Evolutionary conservation across 2,888 invertebrate genomes (phyloP), one percentile per base, ranked within the genome.

Genomic region (Capitulum mitella): DNA sequence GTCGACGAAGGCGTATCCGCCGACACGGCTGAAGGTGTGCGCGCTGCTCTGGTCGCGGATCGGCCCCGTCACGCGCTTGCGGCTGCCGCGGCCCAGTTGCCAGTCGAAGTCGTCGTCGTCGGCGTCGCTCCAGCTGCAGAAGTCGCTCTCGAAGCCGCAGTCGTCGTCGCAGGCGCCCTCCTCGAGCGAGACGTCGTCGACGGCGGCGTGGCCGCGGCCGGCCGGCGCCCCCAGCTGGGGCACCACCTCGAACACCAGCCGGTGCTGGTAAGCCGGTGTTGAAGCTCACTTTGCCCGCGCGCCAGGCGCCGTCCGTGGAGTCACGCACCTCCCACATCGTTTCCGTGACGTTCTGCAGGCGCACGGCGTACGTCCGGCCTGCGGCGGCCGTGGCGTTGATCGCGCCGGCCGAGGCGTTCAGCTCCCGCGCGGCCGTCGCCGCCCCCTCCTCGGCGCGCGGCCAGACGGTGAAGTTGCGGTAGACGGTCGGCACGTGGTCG

Each of bases 131-230:
- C 85, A 85, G 26, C 84, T 83, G 79, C 86, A 86, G 40, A 84
- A 81, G 6, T 84, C 84, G 40, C 80, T 82, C 79, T 86, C 86
- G 83, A 86, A 86, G 80, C 84, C 84, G 82, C 86, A 86, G 79
- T 83, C 81, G 61, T 79, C 80, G 82, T 82, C 81, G 40, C 82
- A 86, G 76, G 83, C 82, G 10, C 85, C 85, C 51, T 81, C 80
- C 6, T 78, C 80, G 16, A 84, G 81, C 1, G 78, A 77, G 58
- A 86, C 83, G 79, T 86, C 85, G 82, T 86, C 86, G 43, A 86
- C 79, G 43, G 85, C 85, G 22, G 85, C 85, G 77, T 84, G 85
- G 16, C 85, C 85, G 34, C 82, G 81, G 78, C 81, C 74, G 1
- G 64, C 79, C 1, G 78, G 58, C 54, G 80, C 81, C 12, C 77